Conservation (phyloP, 2,797 vertebrate genomes). For the Phrynocephalus forsythii region DNA sequence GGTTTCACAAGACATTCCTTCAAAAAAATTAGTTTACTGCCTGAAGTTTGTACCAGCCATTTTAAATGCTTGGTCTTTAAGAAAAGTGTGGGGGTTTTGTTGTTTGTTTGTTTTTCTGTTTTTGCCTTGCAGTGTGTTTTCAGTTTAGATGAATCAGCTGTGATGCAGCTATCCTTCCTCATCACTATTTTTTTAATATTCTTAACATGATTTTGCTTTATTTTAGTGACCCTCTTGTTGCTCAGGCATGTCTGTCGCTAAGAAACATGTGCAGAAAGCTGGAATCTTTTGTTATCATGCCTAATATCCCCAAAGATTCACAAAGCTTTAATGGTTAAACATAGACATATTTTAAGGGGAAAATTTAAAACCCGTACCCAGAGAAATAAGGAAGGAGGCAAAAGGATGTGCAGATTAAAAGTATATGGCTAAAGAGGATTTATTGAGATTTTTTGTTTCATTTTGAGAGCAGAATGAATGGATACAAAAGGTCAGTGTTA, state of each 20-base stretch:
- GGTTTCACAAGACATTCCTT: background rate
- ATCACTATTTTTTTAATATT: background rate
- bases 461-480: constrained; percentile 50
- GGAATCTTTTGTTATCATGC: constrained; percentile 65
- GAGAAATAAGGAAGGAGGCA: constrained; percentile 29
- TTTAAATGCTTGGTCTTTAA: background rate
- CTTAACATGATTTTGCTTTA: background rate
- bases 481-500: constrained; percentile 54
- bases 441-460: constrained; percentile 61
- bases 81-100: background rate
- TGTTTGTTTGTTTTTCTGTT: too few relatives aligned
- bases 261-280: constrained; percentile 59
- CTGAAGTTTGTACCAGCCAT: constrained; percentile 9
- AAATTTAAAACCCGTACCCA: constrained; percentile 59
- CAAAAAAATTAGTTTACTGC: too few relatives aligned
- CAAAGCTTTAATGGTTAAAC: constrained; percentile 69
- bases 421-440: constrained; percentile 67
- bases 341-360: constrained; percentile 72
- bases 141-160: constrained; percentile 45
- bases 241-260: constrained; percentile 65
- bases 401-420: constrained; percentile 56
- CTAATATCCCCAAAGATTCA: constrained; percentile 67
- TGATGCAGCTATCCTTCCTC: background rate
- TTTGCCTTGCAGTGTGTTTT: constrained; percentile 38
- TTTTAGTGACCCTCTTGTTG: constrained; percentile 59